Evolutionary conservation across 2,888 invertebrate genomes (phyloP), one percentile per base, ranked within the genome.

Genomic region (Cephus pulcher): DNA sequence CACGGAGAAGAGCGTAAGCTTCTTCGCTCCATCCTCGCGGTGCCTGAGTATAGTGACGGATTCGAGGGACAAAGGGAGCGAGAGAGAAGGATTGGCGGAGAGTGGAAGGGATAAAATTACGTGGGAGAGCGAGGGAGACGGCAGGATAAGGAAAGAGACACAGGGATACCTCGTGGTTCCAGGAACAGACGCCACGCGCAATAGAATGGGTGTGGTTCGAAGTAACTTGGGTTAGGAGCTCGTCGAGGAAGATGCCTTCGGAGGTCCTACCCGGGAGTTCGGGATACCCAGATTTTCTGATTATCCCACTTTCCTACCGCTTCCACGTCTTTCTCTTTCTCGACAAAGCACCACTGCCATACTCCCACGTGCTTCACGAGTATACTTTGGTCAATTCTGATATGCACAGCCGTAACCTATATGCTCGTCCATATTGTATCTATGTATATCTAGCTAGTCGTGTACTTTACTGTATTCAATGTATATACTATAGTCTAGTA

Each of bases 31-130:
- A 56, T 56, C 23, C 71, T 34, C 12, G 70, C 70, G 32, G 70
- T 33, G 70, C 70, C 70, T 71, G 9, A 34, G 9, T 9, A 23
- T 56, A 56, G 23, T 56, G 23, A 23, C 56, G 56, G 23, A 23
- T 23, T 56, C 56, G 23, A 71, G 74, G 34, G 74, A 74, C 34
- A 34, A 37, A 74, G 74, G 34, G 74, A 34, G 71, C 30, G 71
- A 71, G 35, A 74, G 74, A 74, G 74, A 74, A 37, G 12, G 74
- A 30, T 37, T 35, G 4, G 32, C 34, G 34, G 74, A 30, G 35
- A 9, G 35, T 34, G 34, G 23, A 12, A 34, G 34, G 74, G 56
- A 56, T 23, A 0, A 56, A 56, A 15, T 56, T 56, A 56, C 23
- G 56, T 23, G 56, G 74, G 35, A 34, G 74, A 34, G 74, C 74